phyloP scores from a whole-genome alignment of 2,113 vertebrate genomes.

The Petromus typicus region DNA sequence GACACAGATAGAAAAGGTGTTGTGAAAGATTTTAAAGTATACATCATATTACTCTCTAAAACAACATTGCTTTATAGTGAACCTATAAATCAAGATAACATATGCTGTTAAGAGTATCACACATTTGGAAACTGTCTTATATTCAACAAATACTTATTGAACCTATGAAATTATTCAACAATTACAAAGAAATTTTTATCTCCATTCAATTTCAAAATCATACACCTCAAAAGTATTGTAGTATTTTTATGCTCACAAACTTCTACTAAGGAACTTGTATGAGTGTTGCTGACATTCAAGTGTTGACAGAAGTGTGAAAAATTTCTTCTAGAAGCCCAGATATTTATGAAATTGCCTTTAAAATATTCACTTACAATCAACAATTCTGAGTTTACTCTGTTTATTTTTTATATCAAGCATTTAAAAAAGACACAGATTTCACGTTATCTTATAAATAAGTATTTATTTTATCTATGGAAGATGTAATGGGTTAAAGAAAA shows the following conservation, averaged over 20 bases:
- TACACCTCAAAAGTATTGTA: neutral
- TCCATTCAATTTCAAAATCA: neutral
- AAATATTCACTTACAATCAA: constrained; percentile 3
- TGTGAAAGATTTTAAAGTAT: neutral
- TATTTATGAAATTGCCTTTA: constrained; percentile 45
- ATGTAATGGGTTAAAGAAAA: constrained; percentile 35
- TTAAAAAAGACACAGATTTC: constrained; percentile 38
- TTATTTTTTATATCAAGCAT: neutral
- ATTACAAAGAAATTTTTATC: neutral
- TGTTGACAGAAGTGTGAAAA: neutral
- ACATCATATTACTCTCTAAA: neutral
- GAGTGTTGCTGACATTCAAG: neutral
- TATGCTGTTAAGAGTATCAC: neutral
- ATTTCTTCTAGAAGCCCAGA: constrained; percentile 7
- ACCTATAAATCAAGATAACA: constrained; percentile 18
- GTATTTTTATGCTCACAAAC: neutral
- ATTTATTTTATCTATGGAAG: neutral
- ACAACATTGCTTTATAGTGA: neutral
- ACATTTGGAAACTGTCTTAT: neutral
- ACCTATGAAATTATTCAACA: neutral
- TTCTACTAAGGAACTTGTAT: neutral
- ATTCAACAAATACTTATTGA: neutral
- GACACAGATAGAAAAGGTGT: neutral
- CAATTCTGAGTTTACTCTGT: constrained; percentile 32
- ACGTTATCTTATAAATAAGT: neutral